phyloP scores from a whole-genome alignment of 2,113 vertebrate genomes.

The Corapipo altera region DNA sequence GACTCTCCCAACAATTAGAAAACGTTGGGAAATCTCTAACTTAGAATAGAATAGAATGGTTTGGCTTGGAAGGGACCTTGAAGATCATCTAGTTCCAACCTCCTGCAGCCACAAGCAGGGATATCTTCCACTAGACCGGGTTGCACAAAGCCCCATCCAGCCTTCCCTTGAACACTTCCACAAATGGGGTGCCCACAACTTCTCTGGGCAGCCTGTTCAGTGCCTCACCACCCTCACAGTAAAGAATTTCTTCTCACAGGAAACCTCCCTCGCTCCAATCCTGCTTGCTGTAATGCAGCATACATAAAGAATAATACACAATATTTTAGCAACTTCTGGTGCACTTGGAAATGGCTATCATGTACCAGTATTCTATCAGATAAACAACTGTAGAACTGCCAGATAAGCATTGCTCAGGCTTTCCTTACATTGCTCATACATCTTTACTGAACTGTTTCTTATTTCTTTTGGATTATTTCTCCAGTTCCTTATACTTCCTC shows the following conservation, averaged over 20 bases:
- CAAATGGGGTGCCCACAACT: background rate
- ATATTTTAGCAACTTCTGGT: background rate
- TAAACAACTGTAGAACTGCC: too few species aligned
- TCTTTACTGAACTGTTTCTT: background rate
- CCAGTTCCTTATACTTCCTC: background rate
- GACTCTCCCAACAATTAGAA: background rate
- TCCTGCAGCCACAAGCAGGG: background rate
- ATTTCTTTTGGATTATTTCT: background rate
- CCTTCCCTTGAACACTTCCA: background rate
- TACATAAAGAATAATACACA: background rate
- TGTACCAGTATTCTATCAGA: background rate
- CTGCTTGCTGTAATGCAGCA: background rate
- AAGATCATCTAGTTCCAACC: background rate
- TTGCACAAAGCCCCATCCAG: background rate
- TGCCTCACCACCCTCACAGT: background rate
- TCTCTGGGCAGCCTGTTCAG: background rate
- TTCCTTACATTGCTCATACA: background rate
- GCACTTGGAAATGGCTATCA: background rate
- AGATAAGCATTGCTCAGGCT: background rate
- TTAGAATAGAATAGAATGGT: background rate
- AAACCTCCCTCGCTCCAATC: background rate
- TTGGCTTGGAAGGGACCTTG: background rate
- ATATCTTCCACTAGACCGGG: background rate
- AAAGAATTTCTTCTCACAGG: background rate
- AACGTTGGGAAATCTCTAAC: background rate